Evolutionary conservation across 1,140 invertebrate genomes (phyloP), one percentile per base, ranked within the genome.

Genomic region (Drosophila guanche): DNA sequence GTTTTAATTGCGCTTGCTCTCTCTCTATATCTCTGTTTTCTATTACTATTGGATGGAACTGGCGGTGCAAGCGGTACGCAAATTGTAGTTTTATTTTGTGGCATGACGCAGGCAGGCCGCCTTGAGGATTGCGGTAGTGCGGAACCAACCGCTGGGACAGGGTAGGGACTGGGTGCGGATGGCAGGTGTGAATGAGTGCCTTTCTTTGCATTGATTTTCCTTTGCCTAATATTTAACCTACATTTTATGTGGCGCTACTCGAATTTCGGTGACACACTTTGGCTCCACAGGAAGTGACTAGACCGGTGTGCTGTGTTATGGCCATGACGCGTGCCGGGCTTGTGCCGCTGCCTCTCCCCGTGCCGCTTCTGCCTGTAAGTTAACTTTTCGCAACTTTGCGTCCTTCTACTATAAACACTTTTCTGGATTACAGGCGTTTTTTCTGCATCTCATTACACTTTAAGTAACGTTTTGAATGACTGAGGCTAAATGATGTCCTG

Each of bases 151-250:
- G n/a, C 8, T 29, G 12, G n/a, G 14, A 10, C 10, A 10, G 33
- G 33, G 10, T 6, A 27, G 25, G 5, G 25, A 27, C 25, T 6
- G 25, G 25, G 5, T 6, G 0, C 25, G 40, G 37, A 1, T 33
- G 62, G 50, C 25, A 55, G 48, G 50, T 72, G 69, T 56, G 43
- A 75, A 65, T 75, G 41, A 67, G 66, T 66, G 71, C 65, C 61
- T 51, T 66, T 75, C 71, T 54, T 75, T 43, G 60, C 72, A 75
- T 75, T 75, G 71, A 75, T 75, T 75, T 75, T 75, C 71, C 46
- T 74, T 60, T 73, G 69, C 71, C 71, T 76, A 76, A 76, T 76
- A 76, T 76, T 76, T 76, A 76, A 76, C 72, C 72, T 76, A 76
- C 72, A 76, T 76, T 76, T 75, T 75, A 75, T 75, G 71, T 46